A percentile compares a stretch with the other conserved stretches of the same genome.
These are phyloP conservation scores for Tapera naevia DNA, from an alignment of 2,797 vertebrate species.

Conservation along the genomic window DNA sequence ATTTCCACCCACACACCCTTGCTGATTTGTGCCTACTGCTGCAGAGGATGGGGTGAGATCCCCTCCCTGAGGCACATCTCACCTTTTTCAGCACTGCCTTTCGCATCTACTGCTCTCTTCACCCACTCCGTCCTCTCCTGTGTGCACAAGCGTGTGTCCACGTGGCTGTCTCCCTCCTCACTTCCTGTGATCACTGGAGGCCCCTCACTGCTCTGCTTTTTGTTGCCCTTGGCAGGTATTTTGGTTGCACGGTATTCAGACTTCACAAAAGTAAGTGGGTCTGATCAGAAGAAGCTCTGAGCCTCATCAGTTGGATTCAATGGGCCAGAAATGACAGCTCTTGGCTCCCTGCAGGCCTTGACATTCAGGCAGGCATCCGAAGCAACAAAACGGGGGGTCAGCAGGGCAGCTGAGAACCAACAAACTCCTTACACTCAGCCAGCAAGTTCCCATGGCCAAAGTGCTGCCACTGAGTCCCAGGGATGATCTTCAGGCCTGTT, in stretches of 20 bases:
- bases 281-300: not conserved
- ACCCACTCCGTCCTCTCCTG: not conserved
- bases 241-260: not conserved
- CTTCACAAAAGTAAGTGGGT: not conserved
- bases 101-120: not conserved
- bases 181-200: not conserved
- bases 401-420: not conserved
- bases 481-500: not conserved
- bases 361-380: not conserved
- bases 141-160: rapidly evolving
- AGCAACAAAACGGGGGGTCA: not conserved
- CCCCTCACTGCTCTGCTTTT: not conserved
- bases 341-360: not conserved
- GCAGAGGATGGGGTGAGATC: not conserved
- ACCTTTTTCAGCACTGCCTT: not conserved
- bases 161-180: not conserved
- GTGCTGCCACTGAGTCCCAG: not conserved
- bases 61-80: not conserved
- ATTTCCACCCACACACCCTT: not conserved
- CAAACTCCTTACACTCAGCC: not conserved
- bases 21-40: not conserved
- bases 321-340: not conserved
- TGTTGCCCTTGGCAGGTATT: not conserved
- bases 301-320: not conserved
- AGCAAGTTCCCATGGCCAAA: not conserved